Evolutionary conservation across 1,140 invertebrate genomes (phyloP), one percentile per base, ranked within the genome.

Genomic region (Ceratina japonica): DNA sequence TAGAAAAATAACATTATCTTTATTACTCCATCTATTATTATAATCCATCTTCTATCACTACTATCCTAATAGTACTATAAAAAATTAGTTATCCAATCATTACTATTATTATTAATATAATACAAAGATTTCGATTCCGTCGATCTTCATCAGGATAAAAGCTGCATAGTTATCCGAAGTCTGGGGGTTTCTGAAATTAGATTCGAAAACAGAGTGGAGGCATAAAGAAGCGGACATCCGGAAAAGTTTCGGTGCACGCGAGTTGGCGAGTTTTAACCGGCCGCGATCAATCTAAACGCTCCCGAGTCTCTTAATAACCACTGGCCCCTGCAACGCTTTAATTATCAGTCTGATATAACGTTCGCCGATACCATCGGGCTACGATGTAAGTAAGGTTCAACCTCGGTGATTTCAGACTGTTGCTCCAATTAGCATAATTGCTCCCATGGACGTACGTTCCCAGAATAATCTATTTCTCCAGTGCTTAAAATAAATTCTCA

Each of bases 201-300:
- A 44, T 44, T 44, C 37, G 37, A 44, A 44, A 44, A 44, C 37
- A 8, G 37, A 44, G 37, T 44, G 37, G 5, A 44, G 37, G 1
- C 54, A 18, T 58, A 58, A 71, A 58, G 54, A 37, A 71, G 15
- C 54, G 20, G 20, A 44, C 44, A n/a, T 3, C 27, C 24, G 44
- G 63, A 64, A 74, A 13, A 74, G 51, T 64, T 64, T 64, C 49
- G 3, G 13, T 3, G 49, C 72, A 74, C 72, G 72, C 72, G 72
- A 74, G 20, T 64, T 49, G 16, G 15, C 27, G 4, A 8, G n/a
- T n/a, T 20, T 64, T n/a, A 51, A 27, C 15, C 49, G 13, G 13
- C 13, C 27, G 7, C 12, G 61, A 54, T 74, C 72, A 64, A 74
- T 74, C 72, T 64, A 74, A 64, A 74, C 49, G 61, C 27, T 56